A percentile compares a stretch with the other conserved stretches of the same genome.
Evolutionary conservation across 2,888 invertebrate genomes (phyloP).

Genomic region (Asteroscopus sphinx): DNA sequence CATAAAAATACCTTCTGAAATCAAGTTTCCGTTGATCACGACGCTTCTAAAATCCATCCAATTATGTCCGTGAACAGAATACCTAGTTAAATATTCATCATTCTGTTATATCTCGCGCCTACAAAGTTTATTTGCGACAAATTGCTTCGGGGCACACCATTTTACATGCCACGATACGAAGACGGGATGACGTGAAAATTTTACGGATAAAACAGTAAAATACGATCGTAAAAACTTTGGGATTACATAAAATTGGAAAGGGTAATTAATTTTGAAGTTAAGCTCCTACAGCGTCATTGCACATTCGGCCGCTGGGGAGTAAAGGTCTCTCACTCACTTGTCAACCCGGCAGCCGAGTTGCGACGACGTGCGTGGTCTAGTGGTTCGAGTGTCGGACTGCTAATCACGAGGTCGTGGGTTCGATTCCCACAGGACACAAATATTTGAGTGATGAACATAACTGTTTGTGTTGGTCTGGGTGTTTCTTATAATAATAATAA

Average conservation of each 20-base stretch:
- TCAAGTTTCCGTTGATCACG: neutral
- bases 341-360: no score
- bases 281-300: no score
- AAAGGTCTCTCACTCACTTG: no score
- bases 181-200: neutral
- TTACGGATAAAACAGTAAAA: neutral
- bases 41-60: conserved; percentile 46
- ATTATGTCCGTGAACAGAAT: conserved; percentile 53
- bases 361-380: no score
- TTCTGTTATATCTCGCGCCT: conserved; percentile 39
- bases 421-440: no score
- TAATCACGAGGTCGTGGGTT: no score
- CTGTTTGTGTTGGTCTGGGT: no score
- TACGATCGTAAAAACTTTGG: conserved; percentile 4
- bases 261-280: conserved; percentile 5
- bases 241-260: neutral
- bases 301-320: no score
- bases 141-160: conserved; percentile 23
- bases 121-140: conserved; percentile 42
- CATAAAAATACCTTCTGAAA: no score
- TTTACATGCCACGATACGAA: conserved; percentile 20
- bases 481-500: no score
- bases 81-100: conserved; percentile 57
- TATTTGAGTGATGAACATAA: no score
- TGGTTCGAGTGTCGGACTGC: no score